A percentile compares a stretch with the other conserved stretches of the same genome.
Evolutionary conservation across 2,888 invertebrate genomes (phyloP).

Genomic region (Deilephila porcellus): DNA sequence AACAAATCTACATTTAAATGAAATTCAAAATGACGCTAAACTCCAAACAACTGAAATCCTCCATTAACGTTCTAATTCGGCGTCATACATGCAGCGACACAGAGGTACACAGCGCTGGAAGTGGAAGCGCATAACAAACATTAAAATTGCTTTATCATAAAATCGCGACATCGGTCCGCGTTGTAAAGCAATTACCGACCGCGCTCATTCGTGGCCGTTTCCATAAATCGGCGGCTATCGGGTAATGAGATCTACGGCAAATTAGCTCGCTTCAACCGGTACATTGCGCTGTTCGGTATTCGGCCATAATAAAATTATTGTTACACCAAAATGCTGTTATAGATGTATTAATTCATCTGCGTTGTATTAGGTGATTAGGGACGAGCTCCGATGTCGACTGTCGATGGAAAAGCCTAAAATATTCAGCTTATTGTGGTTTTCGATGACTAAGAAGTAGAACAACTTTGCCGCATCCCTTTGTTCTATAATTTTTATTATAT

Average conservation of each 20-base stretch:
- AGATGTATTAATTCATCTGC: constrained; percentile 30
- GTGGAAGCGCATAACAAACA: constrained; percentile 18
- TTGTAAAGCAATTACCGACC: constrained; percentile 51
- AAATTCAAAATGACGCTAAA: constrained; percentile 2
- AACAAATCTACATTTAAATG: constrained; percentile 8
- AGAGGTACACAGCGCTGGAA: background rate
- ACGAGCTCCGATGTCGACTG: background rate
- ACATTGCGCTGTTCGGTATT: constrained; percentile 36
- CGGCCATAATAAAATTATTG: constrained; percentile 34
- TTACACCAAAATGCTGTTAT: constrained; percentile 32
- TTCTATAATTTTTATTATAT: no score
- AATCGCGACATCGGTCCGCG: constrained; percentile 44
- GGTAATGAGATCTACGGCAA: constrained; percentile 57
- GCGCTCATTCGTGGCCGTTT: constrained; percentile 45
- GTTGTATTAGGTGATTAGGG: background rate
- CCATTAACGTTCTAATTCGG: constrained; percentile 14
- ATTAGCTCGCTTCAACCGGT: constrained; percentile 49
- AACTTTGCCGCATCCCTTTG: no score
- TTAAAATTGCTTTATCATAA: constrained; percentile 40
- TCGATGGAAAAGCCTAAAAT: background rate
- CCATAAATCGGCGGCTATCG: constrained; percentile 54
- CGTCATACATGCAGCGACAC: background rate
- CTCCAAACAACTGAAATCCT: constrained; percentile 1
- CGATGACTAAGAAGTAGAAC: no score
- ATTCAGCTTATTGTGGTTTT: no score